These are phyloP conservation scores for Asteroscopus sphinx DNA, from an alignment of 2,888 invertebrate species.

Conservation along the genomic window DNA sequence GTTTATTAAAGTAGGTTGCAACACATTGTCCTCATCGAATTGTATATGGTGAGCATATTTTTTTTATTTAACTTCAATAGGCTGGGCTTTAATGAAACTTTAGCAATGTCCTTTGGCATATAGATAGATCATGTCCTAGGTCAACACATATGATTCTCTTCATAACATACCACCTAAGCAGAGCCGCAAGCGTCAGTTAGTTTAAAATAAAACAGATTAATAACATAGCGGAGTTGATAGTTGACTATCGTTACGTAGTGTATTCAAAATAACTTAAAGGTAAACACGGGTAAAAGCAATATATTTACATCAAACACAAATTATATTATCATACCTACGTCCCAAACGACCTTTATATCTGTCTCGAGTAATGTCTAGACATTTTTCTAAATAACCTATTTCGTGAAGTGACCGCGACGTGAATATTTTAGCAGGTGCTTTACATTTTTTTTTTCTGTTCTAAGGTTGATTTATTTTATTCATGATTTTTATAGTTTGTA, in stretches of 20 bases:
- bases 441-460: slow-evolving; percentile 7
- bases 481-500: too few relatives aligned
- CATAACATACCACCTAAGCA: too few relatives aligned
- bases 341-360: slow-evolving; percentile 6
- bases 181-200: too few relatives aligned
- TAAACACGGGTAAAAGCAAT: slow-evolving; percentile 26
- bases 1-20: too few relatives aligned
- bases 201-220: too few relatives aligned
- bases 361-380: slow-evolving; percentile 45
- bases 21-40: too few relatives aligned
- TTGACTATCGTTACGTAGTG: neutral
- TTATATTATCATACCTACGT: slow-evolving; percentile 15
- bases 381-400: slow-evolving; percentile 50
- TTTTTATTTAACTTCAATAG: too few relatives aligned
- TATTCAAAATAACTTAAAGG: slow-evolving; percentile 3
- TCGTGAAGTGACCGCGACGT: slow-evolving; percentile 47
- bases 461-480: neutral
- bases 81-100: too few relatives aligned
- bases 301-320: slow-evolving; percentile 19
- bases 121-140: too few relatives aligned
- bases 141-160: too few relatives aligned
- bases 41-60: too few relatives aligned
- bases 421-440: slow-evolving; percentile 45
- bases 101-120: too few relatives aligned
- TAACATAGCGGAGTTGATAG: slow-evolving; percentile 6